These are phyloP conservation scores for Nannoperca obscura DNA, from an alignment of 2,797 vertebrate species.

Conservation along the genomic window DNA sequence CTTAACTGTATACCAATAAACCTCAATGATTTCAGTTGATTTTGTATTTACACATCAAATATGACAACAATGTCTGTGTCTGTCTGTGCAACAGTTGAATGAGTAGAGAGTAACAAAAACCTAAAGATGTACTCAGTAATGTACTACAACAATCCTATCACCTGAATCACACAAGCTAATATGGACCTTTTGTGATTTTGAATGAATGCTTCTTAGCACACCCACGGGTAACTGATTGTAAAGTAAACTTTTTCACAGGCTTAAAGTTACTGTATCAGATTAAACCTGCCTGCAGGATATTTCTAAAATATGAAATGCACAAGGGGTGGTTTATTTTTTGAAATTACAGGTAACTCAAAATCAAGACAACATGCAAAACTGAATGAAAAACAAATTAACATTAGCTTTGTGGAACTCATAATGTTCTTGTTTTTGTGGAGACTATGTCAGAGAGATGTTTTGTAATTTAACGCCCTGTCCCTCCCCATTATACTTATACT, in stretches of 20 bases:
- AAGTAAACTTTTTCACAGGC: constrained; percentile 16
- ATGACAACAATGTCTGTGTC: constrained; percentile 14
- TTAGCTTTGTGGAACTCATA: neutral
- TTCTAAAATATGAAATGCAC: neutral
- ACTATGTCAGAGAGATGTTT: neutral
- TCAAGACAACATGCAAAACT: constrained; percentile 1
- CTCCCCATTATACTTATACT: neutral
- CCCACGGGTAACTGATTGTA: constrained; percentile 8
- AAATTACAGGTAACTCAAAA: neutral
- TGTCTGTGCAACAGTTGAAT: constrained; percentile 1
- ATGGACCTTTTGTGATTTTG: constrained; percentile 18
- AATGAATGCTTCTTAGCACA: constrained; percentile 17
- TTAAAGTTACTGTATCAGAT: neutral
- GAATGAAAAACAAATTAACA: neutral
- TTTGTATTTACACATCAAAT: constrained; percentile 9
- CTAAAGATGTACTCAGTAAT: constrained; percentile 4
- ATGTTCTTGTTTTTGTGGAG: neutral
- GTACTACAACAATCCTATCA: constrained; percentile 1
- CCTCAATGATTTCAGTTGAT: neutral
- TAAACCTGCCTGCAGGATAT: neutral
- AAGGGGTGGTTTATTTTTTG: neutral
- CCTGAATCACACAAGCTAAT: constrained; percentile 6
- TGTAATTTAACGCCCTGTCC: neutral
- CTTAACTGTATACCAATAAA: neutral
- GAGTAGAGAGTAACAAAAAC: neutral